Base-by-base conservation (phyloP, 2,888 invertebrate species). In the Drosophila longiperda region DNA sequence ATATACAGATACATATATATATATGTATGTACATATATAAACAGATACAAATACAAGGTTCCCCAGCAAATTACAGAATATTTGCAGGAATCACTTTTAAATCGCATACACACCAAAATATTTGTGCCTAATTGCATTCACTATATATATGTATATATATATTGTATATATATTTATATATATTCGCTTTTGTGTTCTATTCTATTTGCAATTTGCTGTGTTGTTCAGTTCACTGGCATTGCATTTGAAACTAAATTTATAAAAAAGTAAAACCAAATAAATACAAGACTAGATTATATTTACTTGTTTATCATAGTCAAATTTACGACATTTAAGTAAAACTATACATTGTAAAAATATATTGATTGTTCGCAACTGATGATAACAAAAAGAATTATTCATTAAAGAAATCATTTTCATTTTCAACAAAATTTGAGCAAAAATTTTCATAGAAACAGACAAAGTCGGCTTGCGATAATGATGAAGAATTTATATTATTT, bases 201-300 rank as follows among this genome's bases (percentile, higher is more conserved):
- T 29, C 40, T 29, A 15, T n/a, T 40, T n/a, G n/a, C 40, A 4
- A 20, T 55, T 65, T 60, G 52, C 26, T 59, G 60, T 38, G 9
- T 69, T 65, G 76, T 83, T 83, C 83, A 80, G 63, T 72, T 80
- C 78, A 59, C 81, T 59, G 81, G 32, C 83, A 62, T 52, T 68
- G 72, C 68, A 67, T 66, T 83, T 83, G 62, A 77, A 66, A 64
- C 60, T 40, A 57, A 64, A 58, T 57, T 20, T 15, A 49, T 65
- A 65, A 73, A 54, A 54, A 58, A 65, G 45, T 15, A 62, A 75
- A 60, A 48, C 61, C 66, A 83, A 63, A 17, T 8, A 17, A 17
- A 40, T n/a, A 8, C 3, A 23, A 15, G 20, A 1, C 20, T 1
- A 42, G 12, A 17, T 4, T 9, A 38, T 17, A 42, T 1, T 20